Evolutionary conservation across 2,113 vertebrate species (phyloP), one percentile per base, ranked within the genome.

Genomic region (Pongo pygmaeus): DNA sequence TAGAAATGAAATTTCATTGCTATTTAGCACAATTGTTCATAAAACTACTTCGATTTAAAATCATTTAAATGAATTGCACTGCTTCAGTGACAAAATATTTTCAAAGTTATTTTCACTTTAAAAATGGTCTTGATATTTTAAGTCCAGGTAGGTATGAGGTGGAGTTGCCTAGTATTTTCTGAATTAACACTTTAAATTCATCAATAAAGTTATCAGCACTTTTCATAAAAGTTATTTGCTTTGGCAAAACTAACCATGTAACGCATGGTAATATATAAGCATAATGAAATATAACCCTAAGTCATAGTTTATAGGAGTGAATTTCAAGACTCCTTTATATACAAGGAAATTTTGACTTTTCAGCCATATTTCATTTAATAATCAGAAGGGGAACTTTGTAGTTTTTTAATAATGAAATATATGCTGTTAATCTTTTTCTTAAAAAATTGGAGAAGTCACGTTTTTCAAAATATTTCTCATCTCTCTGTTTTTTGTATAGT

Each of bases 1-100:
- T 83, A 59, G 18, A 94, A 96, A 86, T 93, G 50, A 74, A 40
- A 43, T 67, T 72, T 89, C 30, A 87, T 93, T 92, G 18, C 13
- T 75, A 8, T 74, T 59, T 38, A 77, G 78, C 16, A 57, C 1
- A 83, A 9, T 70, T 89, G 38, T 84, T 97, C 32, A 94, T 55
- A 96, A 96, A 77, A 11, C 17, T 75, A 22, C 25, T 57, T 10
- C 9, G 74, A 52, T 11, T 78, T 97, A 59, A 88, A 88, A 46
- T 3, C 1, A 64, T 67, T 74, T 84, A 59, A 91, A 67, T 81
- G 25, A 69, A 48, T 88, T 94, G 14, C 93, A 74, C 55, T 95
- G 84, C 23, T 94, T 75, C 6, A 81, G 9, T 84, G 75, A 64
- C 38, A 80, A 84, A 70, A 70, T 95, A 64, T 57, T 52, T 91